Conservation (phyloP, 2,113 vertebrate species). For the Calypte anna region DNA sequence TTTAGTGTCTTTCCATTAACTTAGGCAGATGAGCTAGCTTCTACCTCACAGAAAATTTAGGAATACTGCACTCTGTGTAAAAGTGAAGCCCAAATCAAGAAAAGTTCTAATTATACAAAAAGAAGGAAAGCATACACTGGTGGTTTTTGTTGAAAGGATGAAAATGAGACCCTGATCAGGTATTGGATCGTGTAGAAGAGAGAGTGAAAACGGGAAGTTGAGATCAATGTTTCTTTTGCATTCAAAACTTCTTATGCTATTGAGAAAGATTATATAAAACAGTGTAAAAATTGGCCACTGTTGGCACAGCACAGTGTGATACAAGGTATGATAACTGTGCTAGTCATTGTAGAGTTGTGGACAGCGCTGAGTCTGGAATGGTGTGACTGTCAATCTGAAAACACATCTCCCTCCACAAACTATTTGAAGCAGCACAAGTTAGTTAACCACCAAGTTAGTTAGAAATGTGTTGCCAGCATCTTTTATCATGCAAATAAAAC, state of each 20-base stretch:
- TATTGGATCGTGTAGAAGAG: neutral
- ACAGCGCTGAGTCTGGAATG: neutral
- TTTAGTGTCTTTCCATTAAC: neutral
- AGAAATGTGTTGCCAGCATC: neutral
- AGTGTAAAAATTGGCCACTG: neutral
- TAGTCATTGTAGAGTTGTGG: neutral
- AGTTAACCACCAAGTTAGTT: neutral
- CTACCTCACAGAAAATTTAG: neutral
- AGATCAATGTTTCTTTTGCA: neutral
- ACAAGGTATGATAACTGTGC: neutral
- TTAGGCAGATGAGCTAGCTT: neutral
- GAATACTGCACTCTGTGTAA: neutral
- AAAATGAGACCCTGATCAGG: neutral
- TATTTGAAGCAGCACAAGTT: neutral
- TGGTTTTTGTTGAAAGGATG: neutral
- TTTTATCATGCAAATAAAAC: neutral
- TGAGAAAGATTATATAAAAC: neutral
- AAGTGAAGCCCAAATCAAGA: neutral
- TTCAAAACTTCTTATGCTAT: neutral
- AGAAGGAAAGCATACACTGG: neutral
- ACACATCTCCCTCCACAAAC: neutral
- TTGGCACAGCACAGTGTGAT: neutral
- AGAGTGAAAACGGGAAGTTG: rapidly evolving
- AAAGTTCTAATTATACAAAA: neutral
- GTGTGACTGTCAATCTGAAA: neutral